Conservation (phyloP, 2,113 vertebrate genomes). For the Castor canadensis region DNA sequence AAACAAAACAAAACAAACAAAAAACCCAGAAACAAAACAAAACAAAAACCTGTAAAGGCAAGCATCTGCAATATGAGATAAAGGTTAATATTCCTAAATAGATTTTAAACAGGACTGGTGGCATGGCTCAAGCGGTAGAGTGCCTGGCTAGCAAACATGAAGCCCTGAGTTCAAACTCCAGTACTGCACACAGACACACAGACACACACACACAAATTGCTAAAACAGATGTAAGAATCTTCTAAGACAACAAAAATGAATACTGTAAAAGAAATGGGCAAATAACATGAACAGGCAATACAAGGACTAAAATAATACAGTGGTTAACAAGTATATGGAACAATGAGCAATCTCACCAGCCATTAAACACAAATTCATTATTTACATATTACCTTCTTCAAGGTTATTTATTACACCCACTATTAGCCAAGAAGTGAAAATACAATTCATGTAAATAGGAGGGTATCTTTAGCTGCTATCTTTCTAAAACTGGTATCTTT, state of each 20-base stretch:
- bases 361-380: conserved; percentile 16
- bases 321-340: background rate
- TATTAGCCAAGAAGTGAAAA: conserved; percentile 2
- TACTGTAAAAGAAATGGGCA: background rate
- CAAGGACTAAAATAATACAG: background rate
- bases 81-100: background rate
- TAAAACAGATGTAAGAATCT: background rate
- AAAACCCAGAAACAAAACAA: background rate
- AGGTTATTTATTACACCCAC: background rate
- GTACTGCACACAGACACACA: too few relatives aligned
- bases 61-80: background rate
- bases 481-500: background rate
- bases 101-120: too few relatives aligned
- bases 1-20: background rate
- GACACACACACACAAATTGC: too few relatives aligned
- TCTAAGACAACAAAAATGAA: background rate
- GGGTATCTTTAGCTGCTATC: too few relatives aligned
- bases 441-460: background rate
- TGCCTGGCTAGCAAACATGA: too few relatives aligned
- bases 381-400: background rate
- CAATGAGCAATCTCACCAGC: background rate
- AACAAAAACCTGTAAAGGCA: background rate
- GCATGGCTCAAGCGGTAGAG: too few relatives aligned
- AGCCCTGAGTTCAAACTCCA: too few relatives aligned
- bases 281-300: background rate